These are phyloP conservation scores for Callaeas wilsoni DNA, from an alignment of 2,113 vertebrate genomes.

Conservation along the genomic window DNA sequence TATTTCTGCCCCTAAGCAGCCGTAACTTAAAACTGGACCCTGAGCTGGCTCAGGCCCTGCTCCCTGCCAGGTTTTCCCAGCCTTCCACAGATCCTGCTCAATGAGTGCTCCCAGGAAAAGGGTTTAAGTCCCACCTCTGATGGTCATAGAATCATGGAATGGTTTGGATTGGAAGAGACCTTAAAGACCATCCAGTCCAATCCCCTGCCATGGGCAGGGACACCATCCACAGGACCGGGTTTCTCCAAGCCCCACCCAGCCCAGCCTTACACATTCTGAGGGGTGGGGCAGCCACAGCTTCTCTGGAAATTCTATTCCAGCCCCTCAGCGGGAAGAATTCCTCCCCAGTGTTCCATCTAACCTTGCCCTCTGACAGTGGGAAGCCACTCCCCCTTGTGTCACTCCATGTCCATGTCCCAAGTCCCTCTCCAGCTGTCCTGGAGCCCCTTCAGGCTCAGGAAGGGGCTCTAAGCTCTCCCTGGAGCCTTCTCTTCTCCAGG, in stretches of 20 bases:
- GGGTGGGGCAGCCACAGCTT: not conserved
- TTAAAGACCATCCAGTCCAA: not conserved
- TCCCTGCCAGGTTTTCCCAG: not conserved
- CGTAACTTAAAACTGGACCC: not conserved
- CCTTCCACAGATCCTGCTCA: not conserved
- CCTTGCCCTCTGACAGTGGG: not conserved
- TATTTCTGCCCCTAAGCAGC: constrained; percentile 29
- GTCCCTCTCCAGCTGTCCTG: not conserved
- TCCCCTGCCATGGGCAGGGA: not conserved
- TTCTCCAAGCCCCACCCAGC: fast-evolving
- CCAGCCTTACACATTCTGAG: fast-evolving
- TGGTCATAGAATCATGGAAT: not conserved
- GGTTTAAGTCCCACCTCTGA: not conserved
- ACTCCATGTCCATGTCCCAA: not conserved
- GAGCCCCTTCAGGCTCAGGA: not conserved
- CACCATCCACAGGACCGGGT: not conserved
- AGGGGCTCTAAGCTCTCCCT: not conserved
- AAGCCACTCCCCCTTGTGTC: not conserved
- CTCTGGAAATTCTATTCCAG: not conserved
- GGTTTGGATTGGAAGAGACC: not conserved
- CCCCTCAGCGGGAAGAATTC: not conserved
- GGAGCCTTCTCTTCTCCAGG: not conserved
- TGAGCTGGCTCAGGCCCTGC: not conserved
- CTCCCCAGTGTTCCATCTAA: not conserved
- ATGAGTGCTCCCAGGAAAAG: not conserved